Percentiles rank a stretch among this genome's conserved stretches.
These are phyloP conservation scores for Heliothis virescens DNA, from an alignment of 1,140 invertebrate genomes.

Conservation along the genomic window DNA sequence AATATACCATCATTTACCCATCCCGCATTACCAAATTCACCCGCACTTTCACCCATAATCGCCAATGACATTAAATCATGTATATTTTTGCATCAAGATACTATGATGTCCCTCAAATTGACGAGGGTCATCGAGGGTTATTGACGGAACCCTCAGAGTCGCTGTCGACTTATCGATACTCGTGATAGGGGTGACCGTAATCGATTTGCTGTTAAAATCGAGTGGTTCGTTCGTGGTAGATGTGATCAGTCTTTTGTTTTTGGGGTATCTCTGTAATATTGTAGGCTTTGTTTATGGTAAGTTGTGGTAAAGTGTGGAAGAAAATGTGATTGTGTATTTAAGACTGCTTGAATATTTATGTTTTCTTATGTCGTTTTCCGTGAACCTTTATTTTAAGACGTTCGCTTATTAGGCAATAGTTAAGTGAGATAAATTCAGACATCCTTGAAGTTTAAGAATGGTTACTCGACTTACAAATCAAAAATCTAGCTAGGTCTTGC, in stretches of 20 bases:
- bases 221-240: background rate
- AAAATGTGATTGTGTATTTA: too few relatives aligned
- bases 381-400: too few relatives aligned
- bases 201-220: slow-evolving; percentile 36
- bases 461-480: too few relatives aligned
- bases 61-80: slow-evolving; percentile 34
- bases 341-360: too few relatives aligned
- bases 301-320: too few relatives aligned
- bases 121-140: slow-evolving; percentile 39
- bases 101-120: slow-evolving; percentile 7
- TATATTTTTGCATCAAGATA: slow-evolving; percentile 46
- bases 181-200: slow-evolving; percentile 15
- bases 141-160: slow-evolving; percentile 34
- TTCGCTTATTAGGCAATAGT: too few relatives aligned
- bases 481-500: too few relatives aligned
- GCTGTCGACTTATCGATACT: slow-evolving; percentile 34
- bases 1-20: background rate
- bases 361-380: too few relatives aligned
- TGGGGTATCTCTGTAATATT: background rate
- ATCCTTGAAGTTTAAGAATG: too few relatives aligned
- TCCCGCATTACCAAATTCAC: slow-evolving; percentile 13
- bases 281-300: too few relatives aligned
- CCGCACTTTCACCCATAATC: background rate
- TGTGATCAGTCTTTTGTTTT: slow-evolving; percentile 18
- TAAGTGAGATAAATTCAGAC: too few relatives aligned